Base-by-base conservation (phyloP, 2,888 invertebrate species). In the Odontothrips loti region DNA sequence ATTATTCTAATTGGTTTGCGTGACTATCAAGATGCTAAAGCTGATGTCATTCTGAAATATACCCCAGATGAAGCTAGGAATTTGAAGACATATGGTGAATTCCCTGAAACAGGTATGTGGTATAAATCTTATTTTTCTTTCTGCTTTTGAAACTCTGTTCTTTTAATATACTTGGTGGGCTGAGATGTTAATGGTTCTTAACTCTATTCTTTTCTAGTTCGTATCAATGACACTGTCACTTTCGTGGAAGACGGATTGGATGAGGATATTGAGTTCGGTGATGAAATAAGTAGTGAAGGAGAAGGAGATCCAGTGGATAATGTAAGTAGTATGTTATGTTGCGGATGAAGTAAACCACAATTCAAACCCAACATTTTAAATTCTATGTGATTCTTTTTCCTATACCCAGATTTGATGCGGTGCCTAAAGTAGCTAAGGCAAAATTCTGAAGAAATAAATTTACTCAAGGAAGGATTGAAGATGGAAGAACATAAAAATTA, bases 21-120 rank as follows among this genome's bases (percentile, higher is more conserved):
- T 87, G 98, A 98, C 89, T 99, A 98, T 89, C 99, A 97, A 90
- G 96, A 97, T 87, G 95, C 96, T 15, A 97, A 99, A 89, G 99
- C 99, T 82, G 99, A 99, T 89, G 99, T 99, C 84, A 99, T 99
- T 86, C 91, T 98, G 85, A 99, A 99, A 89, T 99, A 99, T 88
- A 98, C 98, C 84, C 96, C 99, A 47, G 99, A 99, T 88, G 99
- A 99, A 90, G 99, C 99, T 80, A 93, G 99, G 87, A 98, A 99
- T 90, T 91, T 99, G 87, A 99, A 99, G 90, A 96, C 98, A 68
- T 98, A 99, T 86, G 99, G 98, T 86, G 98, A 99, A 90, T 95
- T 99, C 89, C 99, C 99, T 82, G 99, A 99, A 91, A 96, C 96
- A 86, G 91, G 91, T 89, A 86, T 85, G 83, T 82, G 86, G 3